Base-by-base conservation (phyloP, 2,797 vertebrate species). In the Danio kyathit region DNA sequence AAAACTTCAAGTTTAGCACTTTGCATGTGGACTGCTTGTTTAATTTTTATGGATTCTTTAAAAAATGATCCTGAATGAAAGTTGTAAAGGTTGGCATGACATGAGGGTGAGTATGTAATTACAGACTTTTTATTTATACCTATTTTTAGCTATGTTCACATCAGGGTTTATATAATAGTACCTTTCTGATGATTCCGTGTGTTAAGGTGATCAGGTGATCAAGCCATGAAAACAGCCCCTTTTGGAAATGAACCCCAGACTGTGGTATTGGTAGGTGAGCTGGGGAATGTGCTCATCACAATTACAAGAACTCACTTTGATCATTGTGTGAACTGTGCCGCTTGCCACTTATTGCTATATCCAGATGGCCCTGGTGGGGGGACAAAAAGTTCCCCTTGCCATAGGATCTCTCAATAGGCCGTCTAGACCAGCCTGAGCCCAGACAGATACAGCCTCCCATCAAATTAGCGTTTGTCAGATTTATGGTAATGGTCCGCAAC, bases 371-470 rank as follows among this genome's bases (percentile, higher is more conserved):
- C 94, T 91, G 89, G 89, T 81, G 63, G 80, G 92, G 95, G 96
- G 95, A 96, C 96, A 97, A 97, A 97, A 96, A 97, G 94, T 93
- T 90, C 91, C 86, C 86, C 94, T 94, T 96, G 94, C 97, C 94
- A 96, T 96, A 97, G 95, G 91, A 94, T 95, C 95, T 96, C 97
- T 99, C 97, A 99, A 97, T 97, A 97, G 97, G 94, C 94, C 95
- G 98, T 99, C 97, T 99, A 99, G 97, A 99, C 97, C 97, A 96
- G 95, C 95, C 95, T 94, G 95, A 95, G 95, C 96, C 96, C 97
- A 99, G 97, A 98, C 97, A 98, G 96, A 97, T 98, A 97, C 97
- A 97, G 96, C 96, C 96, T 97, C 97, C 96, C 97, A 98, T 99
- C 97, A 98, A 98, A 98, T 98, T 96, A 97, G 96, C 91, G 95